Percentiles rank a stretch among this genome's conserved stretches.
Conservation (phyloP, 2,888 invertebrate species). For the Teinopalpus imperialis region DNA sequence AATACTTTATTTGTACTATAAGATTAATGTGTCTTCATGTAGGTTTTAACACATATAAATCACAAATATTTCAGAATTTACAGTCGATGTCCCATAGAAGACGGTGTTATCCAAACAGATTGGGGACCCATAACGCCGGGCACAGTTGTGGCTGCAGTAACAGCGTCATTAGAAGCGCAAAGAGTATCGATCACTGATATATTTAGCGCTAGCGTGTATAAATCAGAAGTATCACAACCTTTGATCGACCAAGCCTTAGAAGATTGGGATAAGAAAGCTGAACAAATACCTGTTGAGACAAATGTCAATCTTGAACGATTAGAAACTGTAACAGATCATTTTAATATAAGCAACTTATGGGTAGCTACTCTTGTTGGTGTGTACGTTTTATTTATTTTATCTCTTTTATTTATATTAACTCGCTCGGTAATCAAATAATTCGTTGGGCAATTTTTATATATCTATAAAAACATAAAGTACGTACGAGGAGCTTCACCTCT, state of each 20-base stretch:
- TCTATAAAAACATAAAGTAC: too few species aligned
- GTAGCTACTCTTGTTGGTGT: conserved; percentile 83
- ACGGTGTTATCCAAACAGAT: conserved; percentile 83
- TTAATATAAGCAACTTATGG: conserved; percentile 81
- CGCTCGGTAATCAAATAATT: too few species aligned
- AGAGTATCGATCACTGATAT: conserved; percentile 75
- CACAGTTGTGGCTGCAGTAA: conserved; percentile 81
- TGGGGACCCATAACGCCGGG: conserved; percentile 84
- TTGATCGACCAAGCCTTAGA: conserved; percentile 57
- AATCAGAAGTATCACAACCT: conserved; percentile 62
- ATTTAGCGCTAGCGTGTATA: conserved; percentile 61
- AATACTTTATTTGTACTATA: too few species aligned
- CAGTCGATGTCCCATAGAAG: conserved; percentile 84
- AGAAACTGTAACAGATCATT: conserved; percentile 29
- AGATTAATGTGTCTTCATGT: too few species aligned
- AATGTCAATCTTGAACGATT: conserved; percentile 16
- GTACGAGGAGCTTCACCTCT: too few species aligned
- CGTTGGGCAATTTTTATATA: too few species aligned
- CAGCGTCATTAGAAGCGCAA: conserved; percentile 83
- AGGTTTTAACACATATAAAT: too few species aligned
- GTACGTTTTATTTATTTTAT: conserved; percentile 28
- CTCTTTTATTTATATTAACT: too few species aligned
- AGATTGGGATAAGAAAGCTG: conserved; percentile 51
- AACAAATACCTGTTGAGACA: conserved; percentile 27
- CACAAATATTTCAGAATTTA: conserved; percentile 56